Conservation (phyloP, 2,113 vertebrate genomes). For the Toxotes jaculatrix region DNA sequence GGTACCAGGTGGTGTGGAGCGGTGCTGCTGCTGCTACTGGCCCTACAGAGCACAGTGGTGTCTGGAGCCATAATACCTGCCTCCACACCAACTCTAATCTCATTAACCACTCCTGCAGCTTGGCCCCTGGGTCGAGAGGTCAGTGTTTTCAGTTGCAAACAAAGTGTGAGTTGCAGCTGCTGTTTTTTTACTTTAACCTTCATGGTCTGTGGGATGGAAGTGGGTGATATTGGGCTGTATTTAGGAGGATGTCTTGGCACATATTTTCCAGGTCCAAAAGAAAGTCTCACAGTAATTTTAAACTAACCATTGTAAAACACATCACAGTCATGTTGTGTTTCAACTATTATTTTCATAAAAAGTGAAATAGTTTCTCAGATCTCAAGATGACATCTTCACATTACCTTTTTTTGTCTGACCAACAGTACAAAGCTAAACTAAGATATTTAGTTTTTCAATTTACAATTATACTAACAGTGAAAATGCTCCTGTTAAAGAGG, state of each 20-base stretch:
- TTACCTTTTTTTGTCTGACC: neutral
- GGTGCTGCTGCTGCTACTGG: conserved; percentile 57
- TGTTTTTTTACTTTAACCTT: conserved; percentile 12
- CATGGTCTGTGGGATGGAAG: neutral
- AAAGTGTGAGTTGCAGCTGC: conserved; percentile 29
- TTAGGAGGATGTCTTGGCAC: neutral
- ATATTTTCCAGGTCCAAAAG: neutral
- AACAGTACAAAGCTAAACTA: neutral
- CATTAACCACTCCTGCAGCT: conserved; percentile 75
- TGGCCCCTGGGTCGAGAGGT: conserved; percentile 62
- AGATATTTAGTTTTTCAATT: neutral
- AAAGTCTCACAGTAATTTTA: neutral
- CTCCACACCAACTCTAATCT: conserved; percentile 77
- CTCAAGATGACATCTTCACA: neutral
- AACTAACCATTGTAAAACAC: no score
- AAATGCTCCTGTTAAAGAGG: neutral
- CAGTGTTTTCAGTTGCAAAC: conserved; percentile 54
- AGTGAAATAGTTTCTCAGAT: neutral
- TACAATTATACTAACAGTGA: no score
- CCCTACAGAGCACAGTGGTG: conserved; percentile 72
- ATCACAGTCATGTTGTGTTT: neutral
- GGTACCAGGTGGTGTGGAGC: conserved; percentile 77
- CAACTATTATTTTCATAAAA: neutral
- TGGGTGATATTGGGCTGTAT: neutral
- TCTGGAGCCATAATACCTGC: conserved; percentile 82